Evolutionary conservation across 2,797 vertebrate genomes (phyloP).

Genomic region (Anableps anableps): DNA sequence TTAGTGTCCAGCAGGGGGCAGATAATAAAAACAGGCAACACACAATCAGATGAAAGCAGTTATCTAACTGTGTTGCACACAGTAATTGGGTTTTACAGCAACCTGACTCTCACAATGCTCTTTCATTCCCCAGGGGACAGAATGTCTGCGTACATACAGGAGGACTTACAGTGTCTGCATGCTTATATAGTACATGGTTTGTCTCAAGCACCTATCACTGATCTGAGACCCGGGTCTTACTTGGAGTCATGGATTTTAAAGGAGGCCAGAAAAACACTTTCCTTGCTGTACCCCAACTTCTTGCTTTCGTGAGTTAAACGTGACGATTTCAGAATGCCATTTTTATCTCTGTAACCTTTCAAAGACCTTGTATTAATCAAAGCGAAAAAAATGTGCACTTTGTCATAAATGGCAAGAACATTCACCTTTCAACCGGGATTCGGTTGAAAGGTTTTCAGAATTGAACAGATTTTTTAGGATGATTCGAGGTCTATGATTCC

Average conservation of each 20-base stretch:
- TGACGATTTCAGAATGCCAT: conserved; percentile 76
- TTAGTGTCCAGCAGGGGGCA: conserved; percentile 75
- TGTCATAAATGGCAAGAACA: conserved; percentile 66
- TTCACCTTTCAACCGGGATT: conserved; percentile 58
- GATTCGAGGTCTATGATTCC: conserved; percentile 13
- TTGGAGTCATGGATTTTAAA: conserved; percentile 51
- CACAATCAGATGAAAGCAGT: conserved; percentile 49
- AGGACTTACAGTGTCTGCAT: conserved; percentile 34
- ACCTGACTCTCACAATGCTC: conserved; percentile 68
- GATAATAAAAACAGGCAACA: conserved; percentile 32
- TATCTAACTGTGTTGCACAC: conserved; percentile 67
- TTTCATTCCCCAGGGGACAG: conserved; percentile 78
- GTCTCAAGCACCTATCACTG: conserved; percentile 44
- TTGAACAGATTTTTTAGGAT: conserved; percentile 14
- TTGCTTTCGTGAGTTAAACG: conserved; percentile 57
- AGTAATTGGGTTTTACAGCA: conserved; percentile 82
- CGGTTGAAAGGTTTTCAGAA: conserved; percentile 40
- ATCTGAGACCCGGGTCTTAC: conserved; percentile 33
- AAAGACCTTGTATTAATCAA: conserved; percentile 75
- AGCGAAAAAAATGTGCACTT: conserved; percentile 52
- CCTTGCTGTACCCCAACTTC: conserved; percentile 58
- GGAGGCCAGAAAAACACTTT: conserved; percentile 34
- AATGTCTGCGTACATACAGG: conserved; percentile 62
- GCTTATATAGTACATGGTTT: conserved; percentile 44
- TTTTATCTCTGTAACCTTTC: conserved; percentile 73